Conservation (phyloP, 2,797 vertebrate species). For the Sebastes hubbsi region DNA sequence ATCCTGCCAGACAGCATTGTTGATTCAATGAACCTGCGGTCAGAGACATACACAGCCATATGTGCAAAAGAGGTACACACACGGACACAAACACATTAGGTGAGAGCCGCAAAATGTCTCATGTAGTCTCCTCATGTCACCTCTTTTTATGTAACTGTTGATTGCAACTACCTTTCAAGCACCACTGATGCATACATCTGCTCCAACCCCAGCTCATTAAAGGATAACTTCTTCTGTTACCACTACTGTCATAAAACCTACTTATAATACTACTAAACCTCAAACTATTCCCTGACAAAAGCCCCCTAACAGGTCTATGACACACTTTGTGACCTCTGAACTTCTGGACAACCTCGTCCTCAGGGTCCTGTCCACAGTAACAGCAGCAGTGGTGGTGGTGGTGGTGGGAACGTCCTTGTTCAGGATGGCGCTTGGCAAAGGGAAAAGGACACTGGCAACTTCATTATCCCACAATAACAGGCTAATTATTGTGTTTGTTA, state of each 20-base stretch:
- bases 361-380: constrained; percentile 43
- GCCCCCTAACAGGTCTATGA: constrained; percentile 23
- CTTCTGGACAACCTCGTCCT: constrained; percentile 47
- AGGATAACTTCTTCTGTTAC: background rate
- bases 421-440: constrained; percentile 81
- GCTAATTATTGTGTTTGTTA: constrained; percentile 99
- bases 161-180: background rate
- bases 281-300: background rate
- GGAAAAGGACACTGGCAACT: constrained; percentile 97
- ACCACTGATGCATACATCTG: background rate
- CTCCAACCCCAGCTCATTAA: background rate
- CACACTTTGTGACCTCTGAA: constrained; percentile 71
- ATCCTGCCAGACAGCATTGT: constrained; percentile 83
- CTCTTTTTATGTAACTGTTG: background rate
- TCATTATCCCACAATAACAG: constrained; percentile 99
- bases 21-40: constrained; percentile 82
- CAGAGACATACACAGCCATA: constrained; percentile 61
- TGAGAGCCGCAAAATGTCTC: background rate
- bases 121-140: background rate
- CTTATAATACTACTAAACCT: background rate
- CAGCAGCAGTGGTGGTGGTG: constrained; percentile 58
- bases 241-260: background rate
- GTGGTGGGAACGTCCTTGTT: constrained; percentile 69
- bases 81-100: background rate
- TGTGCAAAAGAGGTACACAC: constrained; percentile 42